Evolutionary conservation across 2,113 vertebrate genomes (phyloP).

Genomic region (Silurus meridionalis): DNA sequence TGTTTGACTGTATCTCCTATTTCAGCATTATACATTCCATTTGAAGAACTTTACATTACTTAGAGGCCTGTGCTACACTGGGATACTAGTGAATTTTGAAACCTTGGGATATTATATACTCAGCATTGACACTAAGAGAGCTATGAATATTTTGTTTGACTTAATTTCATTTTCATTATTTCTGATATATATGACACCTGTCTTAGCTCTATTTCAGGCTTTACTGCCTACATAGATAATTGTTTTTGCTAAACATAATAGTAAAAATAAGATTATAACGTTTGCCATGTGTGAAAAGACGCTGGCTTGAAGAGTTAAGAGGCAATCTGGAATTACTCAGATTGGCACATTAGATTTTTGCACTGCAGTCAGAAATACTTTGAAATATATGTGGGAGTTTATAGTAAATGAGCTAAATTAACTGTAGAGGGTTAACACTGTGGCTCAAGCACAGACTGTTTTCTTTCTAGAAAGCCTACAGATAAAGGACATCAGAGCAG

Average conservation of each 20-base stretch:
- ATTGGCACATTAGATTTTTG: background rate
- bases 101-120: constrained; percentile 41
- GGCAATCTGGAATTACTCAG: background rate
- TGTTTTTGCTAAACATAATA: background rate
- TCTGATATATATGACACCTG: constrained; percentile 2
- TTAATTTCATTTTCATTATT: background rate
- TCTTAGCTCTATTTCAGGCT: background rate
- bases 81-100: background rate
- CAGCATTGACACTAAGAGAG: constrained; percentile 26
- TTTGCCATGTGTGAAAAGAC: background rate
- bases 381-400: background rate
- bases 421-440: background rate
- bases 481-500: constrained; percentile 17
- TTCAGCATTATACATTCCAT: constrained; percentile 49
- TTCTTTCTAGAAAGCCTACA: constrained; percentile 5
- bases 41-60: constrained; percentile 39
- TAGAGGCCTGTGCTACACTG: background rate
- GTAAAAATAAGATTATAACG: background rate
- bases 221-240: background rate
- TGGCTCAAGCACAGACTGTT: background rate
- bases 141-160: background rate
- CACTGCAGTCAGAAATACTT: background rate
- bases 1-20: constrained; percentile 51
- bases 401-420: background rate
- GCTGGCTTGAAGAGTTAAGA: constrained; percentile 5